Evolutionary conservation across 2,888 invertebrate genomes (phyloP), one percentile per base, ranked within the genome.

Genomic region (Griposia aprilina): DNA sequence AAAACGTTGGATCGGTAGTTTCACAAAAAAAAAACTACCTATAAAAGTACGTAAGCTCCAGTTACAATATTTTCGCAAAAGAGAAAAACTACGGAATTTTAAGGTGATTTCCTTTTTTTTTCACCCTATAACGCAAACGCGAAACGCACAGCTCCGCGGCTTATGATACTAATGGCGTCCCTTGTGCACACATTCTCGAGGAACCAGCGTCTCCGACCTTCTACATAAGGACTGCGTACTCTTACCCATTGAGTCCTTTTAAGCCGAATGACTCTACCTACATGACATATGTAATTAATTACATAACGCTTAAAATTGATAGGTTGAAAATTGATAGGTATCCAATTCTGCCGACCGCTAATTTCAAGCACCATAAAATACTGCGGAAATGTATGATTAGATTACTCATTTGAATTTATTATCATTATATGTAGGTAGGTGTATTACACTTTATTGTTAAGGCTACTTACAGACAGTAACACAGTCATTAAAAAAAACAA

Each of bases 361-460:
- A 83, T 85, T 74, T n/a, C 3, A 75, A 80, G n/a, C 52, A 26
- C 30, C 70, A 70, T 74, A 52, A 68, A 57, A 66, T 81, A 68
- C 74, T 45, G 66, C 69, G 76, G 67, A 81, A 76, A 74, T 62
- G 30, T 74, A 69, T 80, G 74, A 88, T 83, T 86, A 50, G 74
- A 88, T 83, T 86, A 50, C 36, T 62, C 68, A 36, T n/a, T 67
- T 78, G 41, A 59, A 26, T 45, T 75, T 78, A 69, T 63, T 83
- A 78, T 69, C 36, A 41, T 59, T 57, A 0, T 17, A 71, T 23
- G 23, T 30, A 74, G 0, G 2, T 45, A 50, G 6, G 30, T 41
- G n/a, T 48, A 72, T 52, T n/a, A 30, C 10, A 45, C 13, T 63
- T 15, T 26, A n/a, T 11, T n/a, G 13, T 0, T 84, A 55, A 83